Evolutionary conservation across 2,888 invertebrate species (phyloP).

Genomic region (Drosophila crucigera): DNA sequence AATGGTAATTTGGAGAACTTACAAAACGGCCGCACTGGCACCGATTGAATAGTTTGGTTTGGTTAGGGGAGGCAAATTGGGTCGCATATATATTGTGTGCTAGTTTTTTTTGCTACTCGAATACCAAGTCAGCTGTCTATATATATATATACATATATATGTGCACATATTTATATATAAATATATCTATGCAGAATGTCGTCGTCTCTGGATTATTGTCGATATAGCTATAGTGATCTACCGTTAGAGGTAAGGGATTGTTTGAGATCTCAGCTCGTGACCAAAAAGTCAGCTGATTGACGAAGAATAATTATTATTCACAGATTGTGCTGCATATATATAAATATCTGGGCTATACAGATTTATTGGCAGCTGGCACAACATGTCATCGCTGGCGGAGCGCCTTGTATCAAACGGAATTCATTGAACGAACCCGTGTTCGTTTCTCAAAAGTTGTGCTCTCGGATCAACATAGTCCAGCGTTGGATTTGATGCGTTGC

Average conservation of each 20-base stretch:
- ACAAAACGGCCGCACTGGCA: conserved; percentile 43
- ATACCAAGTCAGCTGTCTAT: background rate
- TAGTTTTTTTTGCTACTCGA: background rate
- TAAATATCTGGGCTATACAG: conserved; percentile 88
- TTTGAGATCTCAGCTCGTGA: conserved; percentile 48
- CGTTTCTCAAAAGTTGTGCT: conserved; percentile 82
- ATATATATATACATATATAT: background rate
- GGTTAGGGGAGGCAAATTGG: conserved; percentile 21
- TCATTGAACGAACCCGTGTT: conserved; percentile 80
- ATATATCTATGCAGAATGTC: conserved; percentile 40
- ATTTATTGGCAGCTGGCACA: conserved; percentile 88
- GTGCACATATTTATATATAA: background rate
- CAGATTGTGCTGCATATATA: conserved; percentile 89
- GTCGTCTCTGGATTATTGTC: conserved; percentile 42
- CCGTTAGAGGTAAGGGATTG: conserved; percentile 82
- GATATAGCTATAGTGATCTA: conserved; percentile 79
- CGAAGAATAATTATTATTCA: conserved; percentile 28
- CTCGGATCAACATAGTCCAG: conserved; percentile 81
- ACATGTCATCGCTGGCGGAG: conserved; percentile 89
- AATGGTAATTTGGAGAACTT: conserved; percentile 29
- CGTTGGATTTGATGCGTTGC: conserved; percentile 73
- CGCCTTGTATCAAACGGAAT: conserved; percentile 88
- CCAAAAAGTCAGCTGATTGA: conserved; percentile 65
- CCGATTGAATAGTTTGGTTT: conserved; percentile 27
- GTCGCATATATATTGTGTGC: conserved; percentile 6